These are phyloP conservation scores for Coremacera marginata DNA, from an alignment of 2,888 invertebrate species.

Conservation along the genomic window DNA sequence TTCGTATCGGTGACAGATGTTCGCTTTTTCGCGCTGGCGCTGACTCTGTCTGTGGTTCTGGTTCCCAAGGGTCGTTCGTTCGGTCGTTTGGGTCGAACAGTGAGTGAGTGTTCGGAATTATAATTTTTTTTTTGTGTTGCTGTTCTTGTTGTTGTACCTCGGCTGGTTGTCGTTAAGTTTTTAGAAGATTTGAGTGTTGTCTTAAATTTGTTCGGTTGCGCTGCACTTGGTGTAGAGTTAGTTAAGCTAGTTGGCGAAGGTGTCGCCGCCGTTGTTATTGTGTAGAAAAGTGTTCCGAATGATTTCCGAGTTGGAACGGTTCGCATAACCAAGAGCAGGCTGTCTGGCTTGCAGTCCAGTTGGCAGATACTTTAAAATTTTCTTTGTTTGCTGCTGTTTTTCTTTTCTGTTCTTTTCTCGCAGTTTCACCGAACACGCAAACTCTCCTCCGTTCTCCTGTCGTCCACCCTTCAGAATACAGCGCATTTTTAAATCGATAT, in stretches of 20 bases:
- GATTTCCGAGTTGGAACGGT: constrained; percentile 23
- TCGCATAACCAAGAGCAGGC: constrained; percentile 18
- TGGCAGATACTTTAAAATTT: too few species aligned
- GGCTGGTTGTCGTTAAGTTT: background rate
- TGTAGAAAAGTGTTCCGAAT: background rate
- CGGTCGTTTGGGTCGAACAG: background rate
- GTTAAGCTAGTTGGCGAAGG: background rate
- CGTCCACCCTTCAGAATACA: background rate
- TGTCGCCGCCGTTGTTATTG: background rate
- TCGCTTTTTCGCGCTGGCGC: background rate
- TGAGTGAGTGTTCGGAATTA: background rate
- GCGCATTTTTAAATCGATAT: constrained; percentile 8
- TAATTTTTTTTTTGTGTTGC: background rate
- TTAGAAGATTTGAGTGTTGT: background rate
- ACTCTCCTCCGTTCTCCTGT: background rate
- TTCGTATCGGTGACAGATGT: constrained; percentile 10
- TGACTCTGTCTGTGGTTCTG: background rate
- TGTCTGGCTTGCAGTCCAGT: background rate
- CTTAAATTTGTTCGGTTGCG: background rate
- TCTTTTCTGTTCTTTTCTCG: too few species aligned
- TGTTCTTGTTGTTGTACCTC: background rate
- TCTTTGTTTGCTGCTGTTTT: too few species aligned
- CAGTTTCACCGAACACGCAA: background rate
- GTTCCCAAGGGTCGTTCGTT: constrained; percentile 12
- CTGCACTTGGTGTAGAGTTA: background rate